A percentile compares a stretch with the other conserved stretches of the same genome.
These are phyloP conservation scores for Tinea pellionella DNA, from an alignment of 2,888 invertebrate species.

Conservation along the genomic window DNA sequence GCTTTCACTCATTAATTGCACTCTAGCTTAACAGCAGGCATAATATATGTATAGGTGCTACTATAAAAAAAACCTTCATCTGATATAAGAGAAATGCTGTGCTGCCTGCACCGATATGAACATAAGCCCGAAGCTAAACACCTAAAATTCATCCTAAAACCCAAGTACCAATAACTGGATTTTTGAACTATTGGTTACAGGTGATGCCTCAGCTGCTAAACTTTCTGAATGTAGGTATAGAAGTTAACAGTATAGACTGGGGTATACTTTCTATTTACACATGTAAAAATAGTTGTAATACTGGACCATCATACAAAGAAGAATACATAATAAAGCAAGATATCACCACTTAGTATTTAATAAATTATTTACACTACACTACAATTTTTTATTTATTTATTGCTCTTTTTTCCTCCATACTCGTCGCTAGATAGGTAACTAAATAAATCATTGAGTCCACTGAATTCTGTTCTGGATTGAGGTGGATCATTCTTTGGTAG, in stretches of 20 bases:
- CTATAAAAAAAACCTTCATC: too few species aligned
- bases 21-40: too few species aligned
- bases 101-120: too few species aligned
- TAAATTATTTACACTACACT: conserved; percentile 16
- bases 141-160: too few species aligned
- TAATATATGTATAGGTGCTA: too few species aligned
- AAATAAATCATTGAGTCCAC: conserved; percentile 84
- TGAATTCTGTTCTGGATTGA: conserved; percentile 87
- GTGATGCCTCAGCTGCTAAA: conserved; percentile 86
- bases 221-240: conserved; percentile 73
- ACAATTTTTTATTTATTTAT: background rate
- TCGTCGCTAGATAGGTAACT: conserved; percentile 77
- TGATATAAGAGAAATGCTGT: too few species aligned
- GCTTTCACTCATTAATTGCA: too few species aligned
- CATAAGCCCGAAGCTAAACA: too few species aligned
- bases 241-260: conserved; percentile 83
- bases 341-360: conserved; percentile 48
- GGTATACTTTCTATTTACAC: conserved; percentile 89
- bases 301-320: conserved; percentile 74
- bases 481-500: conserved; percentile 83
- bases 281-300: conserved; percentile 81
- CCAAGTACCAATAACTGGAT: too few species aligned
- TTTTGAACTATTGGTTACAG: conserved; percentile 61
- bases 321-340: conserved; percentile 92
- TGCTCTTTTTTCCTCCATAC: conserved; percentile 44